Base-by-base conservation (phyloP, 2,888 invertebrate genomes). In the Polietes domitor region DNA sequence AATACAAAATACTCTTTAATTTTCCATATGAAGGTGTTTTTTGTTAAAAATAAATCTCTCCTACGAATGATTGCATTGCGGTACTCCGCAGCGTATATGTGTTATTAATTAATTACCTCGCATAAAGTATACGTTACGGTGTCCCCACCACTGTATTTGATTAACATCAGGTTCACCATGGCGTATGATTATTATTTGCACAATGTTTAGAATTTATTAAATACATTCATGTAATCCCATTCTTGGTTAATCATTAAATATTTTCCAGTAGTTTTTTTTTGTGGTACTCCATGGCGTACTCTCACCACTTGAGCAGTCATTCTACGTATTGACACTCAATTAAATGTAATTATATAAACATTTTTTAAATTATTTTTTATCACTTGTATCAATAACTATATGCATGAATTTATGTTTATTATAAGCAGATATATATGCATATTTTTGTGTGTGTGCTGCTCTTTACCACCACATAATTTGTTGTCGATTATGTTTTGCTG, bases 261-360 rank as follows among this genome's bases (percentile, higher is more conserved):
- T 32, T 32, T 32, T 32, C 32, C 3, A 5, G 7, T 32, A 32
- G 7, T 32, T 32, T 32, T 32, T 32, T 32, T 7, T 32, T 7
- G 5, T 37, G 37, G 9, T 7, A 21, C 21, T 53, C 21, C 53
- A 21, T 21, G 63, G n/a, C 61, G 55, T 26, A 26, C 15, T 58
- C 26, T n/a, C n/a, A n/a, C n/a, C n/a, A 15, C 1, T 58, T 4
- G 15, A 4, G 26, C 26, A 58, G 12, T 58, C 7, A 12, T 58
- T 53, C 21, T 53, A 12, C 26, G 21, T 21, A 68, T 65, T 68
- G 68, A 68, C 68, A 68, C 68, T 68, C 21, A 43, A 68, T 68
- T 68, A 68, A 24, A 24, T 43, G 43, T 24, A 65, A 65, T 41
- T 41, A 41, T 6, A 41, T 41, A 37, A 21, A 10, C 19, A 41